These are phyloP conservation scores for Tragelaphus strepsiceros DNA, from an alignment of 2,113 vertebrate species.

Conservation along the genomic window DNA sequence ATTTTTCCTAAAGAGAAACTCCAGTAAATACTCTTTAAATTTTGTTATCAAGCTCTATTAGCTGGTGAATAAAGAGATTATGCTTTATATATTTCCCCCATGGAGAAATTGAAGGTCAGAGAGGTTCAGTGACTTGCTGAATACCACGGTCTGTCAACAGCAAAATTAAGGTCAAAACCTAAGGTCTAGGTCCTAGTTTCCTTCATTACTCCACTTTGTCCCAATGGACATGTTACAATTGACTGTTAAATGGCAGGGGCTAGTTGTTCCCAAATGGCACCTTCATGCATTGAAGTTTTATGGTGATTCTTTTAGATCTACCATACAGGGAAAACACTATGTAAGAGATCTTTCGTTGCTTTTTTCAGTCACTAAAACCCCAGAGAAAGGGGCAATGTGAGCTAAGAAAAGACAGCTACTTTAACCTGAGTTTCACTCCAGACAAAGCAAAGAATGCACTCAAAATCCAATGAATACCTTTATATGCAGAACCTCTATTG, in stretches of 20 bases:
- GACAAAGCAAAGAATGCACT: constrained; percentile 14
- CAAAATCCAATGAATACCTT: not conserved
- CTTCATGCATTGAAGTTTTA: not conserved
- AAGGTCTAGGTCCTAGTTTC: not conserved
- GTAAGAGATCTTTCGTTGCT: not conserved
- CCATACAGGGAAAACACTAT: not conserved
- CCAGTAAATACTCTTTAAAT: not conserved
- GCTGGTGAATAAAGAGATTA: constrained; percentile 1
- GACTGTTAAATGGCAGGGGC: not conserved
- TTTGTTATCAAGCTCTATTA: not conserved
- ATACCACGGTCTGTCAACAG: not conserved
- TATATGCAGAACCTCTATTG: not conserved
- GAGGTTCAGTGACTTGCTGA: constrained; percentile 20
- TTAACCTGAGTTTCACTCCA: not conserved
- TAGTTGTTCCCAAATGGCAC: not conserved
- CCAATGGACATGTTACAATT: not conserved
- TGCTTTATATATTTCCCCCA: not conserved
- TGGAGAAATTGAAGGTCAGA: not conserved
- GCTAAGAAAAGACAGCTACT: not conserved
- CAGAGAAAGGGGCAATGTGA: not conserved
- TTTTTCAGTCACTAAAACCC: constrained; percentile 5
- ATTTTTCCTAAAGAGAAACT: constrained; percentile 16
- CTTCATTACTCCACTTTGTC: not conserved
- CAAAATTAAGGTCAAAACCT: constrained; percentile 32
- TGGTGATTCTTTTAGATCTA: not conserved